Base-by-base conservation (phyloP, 2,113 vertebrate species). In the Lepus timidus region DNA sequence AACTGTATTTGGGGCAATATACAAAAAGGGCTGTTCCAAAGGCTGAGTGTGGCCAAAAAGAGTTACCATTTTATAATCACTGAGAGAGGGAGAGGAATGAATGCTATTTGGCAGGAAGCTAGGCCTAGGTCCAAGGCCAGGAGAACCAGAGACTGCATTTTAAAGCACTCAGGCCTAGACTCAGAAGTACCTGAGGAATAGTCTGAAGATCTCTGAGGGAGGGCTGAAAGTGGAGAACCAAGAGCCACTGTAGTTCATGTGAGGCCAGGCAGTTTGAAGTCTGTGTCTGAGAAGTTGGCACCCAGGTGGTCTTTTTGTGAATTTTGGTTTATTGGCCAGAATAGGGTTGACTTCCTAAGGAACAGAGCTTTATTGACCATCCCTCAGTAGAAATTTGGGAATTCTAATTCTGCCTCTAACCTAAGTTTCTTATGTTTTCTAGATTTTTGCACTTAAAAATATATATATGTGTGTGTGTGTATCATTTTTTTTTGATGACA, bases 91-190 rank as follows among this genome's bases (percentile, higher is more conserved):
- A 64, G 12, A n/a, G 23, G 8, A 11, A 79, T 80, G 52, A 67
- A 96, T 88, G 91, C 20, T 36, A 31, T 79, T 94, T 76, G 88
- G 6, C 14, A 71, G 84, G 79, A 91, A 91, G 91, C 80, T 88
- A 93, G 52, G 88, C 79, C 4, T 75, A 51, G 49, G 52, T 95
- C 88, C 84, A 93, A 88, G 67, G 19, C 84, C 61, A n/a, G 61
- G 67, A 85, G 88, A 91, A 85, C 65, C 68, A 81, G 81, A 85
- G 19, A n/a, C 81, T 89, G 44, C 33, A 51, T 86, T 94, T 89
- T 87, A 79, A 86, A 92, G 64, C 70, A 29, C 58, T 90, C 67
- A 20, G 11, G 22, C 62, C 88, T 71, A 75, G 79, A 17, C 64
- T 51, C 71, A 85, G 74, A 93, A 80, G 71, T 73, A 36, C 4